Evolutionary conservation across 92 coral and sea anemone genomes (phyloP).

Genomic region (Chrysogorgia sp.): DNA sequence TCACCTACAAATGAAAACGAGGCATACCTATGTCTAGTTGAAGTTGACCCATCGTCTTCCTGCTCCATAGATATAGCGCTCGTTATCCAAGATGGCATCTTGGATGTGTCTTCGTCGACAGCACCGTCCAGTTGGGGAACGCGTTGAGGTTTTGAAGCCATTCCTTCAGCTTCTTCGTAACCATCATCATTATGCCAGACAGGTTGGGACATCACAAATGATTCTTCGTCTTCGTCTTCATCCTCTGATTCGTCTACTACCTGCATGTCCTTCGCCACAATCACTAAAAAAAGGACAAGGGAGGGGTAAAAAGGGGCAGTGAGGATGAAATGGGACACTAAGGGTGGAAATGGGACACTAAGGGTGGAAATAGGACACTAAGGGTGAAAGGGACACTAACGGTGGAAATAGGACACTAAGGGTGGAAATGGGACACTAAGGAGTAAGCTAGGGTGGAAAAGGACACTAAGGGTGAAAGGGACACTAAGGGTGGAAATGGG

Average conservation of each 20-base stretch:
- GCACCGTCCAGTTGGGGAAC: slow-evolving; percentile 93
- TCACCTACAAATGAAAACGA: not conserved
- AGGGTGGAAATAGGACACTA: too few relatives aligned
- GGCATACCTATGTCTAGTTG: not conserved
- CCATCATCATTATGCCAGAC: slow-evolving; percentile 75
- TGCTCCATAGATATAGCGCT: not conserved
- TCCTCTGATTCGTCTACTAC: slow-evolving; percentile 53
- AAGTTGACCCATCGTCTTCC: not conserved
- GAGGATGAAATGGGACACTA: not conserved
- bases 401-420: too few relatives aligned
- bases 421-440: too few relatives aligned
- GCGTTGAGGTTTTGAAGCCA: slow-evolving; percentile 59
- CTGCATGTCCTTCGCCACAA: slow-evolving; percentile 51
- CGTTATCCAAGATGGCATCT: not conserved
- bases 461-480: too few relatives aligned
- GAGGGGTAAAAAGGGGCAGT: not conserved
- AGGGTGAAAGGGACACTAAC: too few relatives aligned
- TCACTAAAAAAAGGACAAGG: slow-evolving; percentile 1
- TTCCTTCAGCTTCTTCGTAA: slow-evolving; percentile 70
- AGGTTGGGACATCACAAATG: slow-evolving; percentile 90
- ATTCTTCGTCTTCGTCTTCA: slow-evolving; percentile 79
- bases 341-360: too few relatives aligned
- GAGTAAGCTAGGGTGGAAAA: too few relatives aligned
- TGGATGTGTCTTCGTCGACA: slow-evolving; percentile 63
- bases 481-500: too few relatives aligned